Evolutionary conservation across 2,888 invertebrate genomes (phyloP).

Genomic region (Tyria jacobaeae): DNA sequence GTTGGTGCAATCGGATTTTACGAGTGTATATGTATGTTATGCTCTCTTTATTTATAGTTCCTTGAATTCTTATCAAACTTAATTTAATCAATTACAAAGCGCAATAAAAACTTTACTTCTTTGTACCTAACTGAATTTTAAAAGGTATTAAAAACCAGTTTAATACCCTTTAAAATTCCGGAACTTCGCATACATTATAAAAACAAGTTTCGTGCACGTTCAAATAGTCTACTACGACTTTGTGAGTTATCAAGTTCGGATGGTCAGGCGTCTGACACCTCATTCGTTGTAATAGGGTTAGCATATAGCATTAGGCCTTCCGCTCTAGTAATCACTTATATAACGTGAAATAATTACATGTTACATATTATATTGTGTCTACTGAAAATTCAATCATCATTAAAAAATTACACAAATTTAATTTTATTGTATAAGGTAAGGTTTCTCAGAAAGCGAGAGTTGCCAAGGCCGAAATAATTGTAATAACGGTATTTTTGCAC

Average conservation of each 20-base stretch:
- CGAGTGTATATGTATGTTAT: background rate
- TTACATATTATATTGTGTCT: conserved; percentile 1
- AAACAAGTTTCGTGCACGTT: conserved; percentile 30
- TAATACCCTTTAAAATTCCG: conserved; percentile 40
- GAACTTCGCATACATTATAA: conserved; percentile 40
- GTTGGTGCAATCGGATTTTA: conserved; percentile 1
- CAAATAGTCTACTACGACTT: conserved; percentile 15
- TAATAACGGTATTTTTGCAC: conserved; percentile 36
- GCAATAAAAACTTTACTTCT: conserved; percentile 14
- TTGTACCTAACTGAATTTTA: conserved; percentile 30
- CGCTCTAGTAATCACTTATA: conserved; percentile 46
- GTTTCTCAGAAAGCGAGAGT: conserved; percentile 57
- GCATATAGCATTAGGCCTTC: conserved; percentile 26
- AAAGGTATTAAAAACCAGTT: no score
- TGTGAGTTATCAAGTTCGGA: conserved; percentile 12
- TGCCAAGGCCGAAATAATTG: conserved; percentile 53
- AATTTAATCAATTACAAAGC: background rate
- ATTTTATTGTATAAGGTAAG: conserved; percentile 39
- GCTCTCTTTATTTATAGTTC: conserved; percentile 11
- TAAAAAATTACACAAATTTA: conserved; percentile 22
- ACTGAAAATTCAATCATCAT: conserved; percentile 5
- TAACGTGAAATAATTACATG: conserved; percentile 30
- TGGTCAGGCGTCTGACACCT: conserved; percentile 23
- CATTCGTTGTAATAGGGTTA: conserved; percentile 28
- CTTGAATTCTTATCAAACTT: background rate